phyloP scores from a whole-genome alignment of 2,797 vertebrate species.

The Capromys pilorides region DNA sequence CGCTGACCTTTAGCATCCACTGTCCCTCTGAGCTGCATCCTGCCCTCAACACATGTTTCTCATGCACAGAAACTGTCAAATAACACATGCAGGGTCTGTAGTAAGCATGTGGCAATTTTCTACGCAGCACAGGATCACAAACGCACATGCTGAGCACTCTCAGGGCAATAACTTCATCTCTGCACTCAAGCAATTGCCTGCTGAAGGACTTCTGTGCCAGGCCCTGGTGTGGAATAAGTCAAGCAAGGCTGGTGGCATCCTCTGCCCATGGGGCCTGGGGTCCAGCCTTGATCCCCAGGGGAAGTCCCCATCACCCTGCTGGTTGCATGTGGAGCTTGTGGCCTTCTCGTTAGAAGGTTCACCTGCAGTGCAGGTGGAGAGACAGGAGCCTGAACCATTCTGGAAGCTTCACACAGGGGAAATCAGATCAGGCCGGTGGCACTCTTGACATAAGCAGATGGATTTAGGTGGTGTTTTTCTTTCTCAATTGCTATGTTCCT shows the following conservation, averaged over 20 bases:
- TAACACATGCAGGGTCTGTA: not conserved
- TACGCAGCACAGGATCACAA: not conserved
- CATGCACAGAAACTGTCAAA: not conserved
- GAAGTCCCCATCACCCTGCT: not conserved
- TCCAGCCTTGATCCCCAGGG: not conserved
- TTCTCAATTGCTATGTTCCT: conserved; percentile 43
- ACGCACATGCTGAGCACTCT: not conserved
- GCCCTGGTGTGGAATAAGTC: not conserved
- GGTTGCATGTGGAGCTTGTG: not conserved
- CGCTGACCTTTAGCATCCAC: not conserved
- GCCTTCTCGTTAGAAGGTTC: not conserved
- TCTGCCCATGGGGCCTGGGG: fast-evolving
- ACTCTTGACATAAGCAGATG: conserved; percentile 53
- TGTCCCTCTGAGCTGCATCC: not conserved
- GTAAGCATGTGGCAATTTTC: not conserved
- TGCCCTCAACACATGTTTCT: not conserved
- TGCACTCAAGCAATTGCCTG: not conserved
- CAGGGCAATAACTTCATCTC: not conserved
- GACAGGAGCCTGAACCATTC: conserved; percentile 1
- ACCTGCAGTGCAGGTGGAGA: not conserved
- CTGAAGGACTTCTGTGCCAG: not conserved
- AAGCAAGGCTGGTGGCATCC: not conserved
- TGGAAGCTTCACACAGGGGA: conserved; percentile 47
- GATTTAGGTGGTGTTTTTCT: conserved; percentile 39
- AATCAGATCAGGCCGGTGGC: conserved; percentile 31